These are phyloP conservation scores for Natator depressus DNA, from an alignment of 2,113 vertebrate genomes.

Conservation along the genomic window DNA sequence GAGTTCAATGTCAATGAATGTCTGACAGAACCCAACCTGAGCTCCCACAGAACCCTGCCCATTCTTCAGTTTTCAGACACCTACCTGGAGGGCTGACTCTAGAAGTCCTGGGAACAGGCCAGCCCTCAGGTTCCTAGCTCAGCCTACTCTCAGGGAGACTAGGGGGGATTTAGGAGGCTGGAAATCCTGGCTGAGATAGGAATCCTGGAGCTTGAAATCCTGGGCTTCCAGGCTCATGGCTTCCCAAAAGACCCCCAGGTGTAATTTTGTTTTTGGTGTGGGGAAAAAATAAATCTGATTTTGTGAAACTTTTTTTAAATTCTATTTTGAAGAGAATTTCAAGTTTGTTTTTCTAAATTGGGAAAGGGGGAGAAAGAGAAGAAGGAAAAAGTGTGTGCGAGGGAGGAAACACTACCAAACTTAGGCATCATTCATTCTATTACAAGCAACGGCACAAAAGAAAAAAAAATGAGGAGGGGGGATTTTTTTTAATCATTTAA, in stretches of 20 bases:
- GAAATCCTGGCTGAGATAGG: background rate
- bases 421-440: background rate
- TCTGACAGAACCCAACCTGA: background rate
- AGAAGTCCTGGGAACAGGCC: background rate
- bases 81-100: background rate
- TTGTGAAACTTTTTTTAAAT: too few species aligned
- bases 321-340: too few species aligned
- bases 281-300: too few species aligned
- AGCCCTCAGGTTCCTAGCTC: background rate
- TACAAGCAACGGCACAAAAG: too few species aligned
- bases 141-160: background rate
- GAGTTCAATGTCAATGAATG: background rate
- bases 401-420: background rate
- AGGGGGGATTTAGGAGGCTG: background rate
- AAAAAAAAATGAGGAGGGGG: too few species aligned
- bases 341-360: too few species aligned
- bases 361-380: background rate
- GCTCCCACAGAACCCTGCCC: background rate
- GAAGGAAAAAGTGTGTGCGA: background rate
- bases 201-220: accelerated
- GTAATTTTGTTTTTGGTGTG: background rate
- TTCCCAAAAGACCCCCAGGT: background rate
- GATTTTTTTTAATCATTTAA: background rate
- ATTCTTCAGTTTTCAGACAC: background rate
- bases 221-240: background rate